Evolutionary conservation across 2,113 vertebrate genomes (phyloP), one percentile per base, ranked within the genome.

Genomic region (Conger conger): DNA sequence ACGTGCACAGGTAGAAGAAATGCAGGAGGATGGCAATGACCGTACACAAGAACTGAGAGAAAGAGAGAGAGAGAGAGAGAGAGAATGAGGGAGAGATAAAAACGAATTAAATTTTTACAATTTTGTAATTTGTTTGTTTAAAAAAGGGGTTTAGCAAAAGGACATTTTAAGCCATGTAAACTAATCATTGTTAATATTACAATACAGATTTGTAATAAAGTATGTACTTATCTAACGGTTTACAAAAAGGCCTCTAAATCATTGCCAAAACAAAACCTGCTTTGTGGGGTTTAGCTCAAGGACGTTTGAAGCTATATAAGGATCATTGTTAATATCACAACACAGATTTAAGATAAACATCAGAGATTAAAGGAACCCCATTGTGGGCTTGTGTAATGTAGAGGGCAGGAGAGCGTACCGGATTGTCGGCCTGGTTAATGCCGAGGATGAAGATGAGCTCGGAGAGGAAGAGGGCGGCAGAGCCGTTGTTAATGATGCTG

Each of bases 11-110:
- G 93, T 97, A 98, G 90, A 98, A 95, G 94, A 98, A 99, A 90
- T 99, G 97, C 93, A 98, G 94, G 93, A 99, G 93, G 93, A 99
- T 98, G 91, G 97, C 97, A 1, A 99, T 97, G 89, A 97, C 94
- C 0, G 97, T 98, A 94, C 97, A 99, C 84, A 96, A 87, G 91
- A 99, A 97, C 98, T 99, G 93, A n/a, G 76, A 37, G 54, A 38
- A 5, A 42, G 83, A 80, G 57, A 42, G 20, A 79, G 23, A 20
- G 1, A 87, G 0, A 27, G 54, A 38, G 23, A 80, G 27, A 18
- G 1, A 88, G 0, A 23, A 42, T 2, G 35, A 40, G 15, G n/a
- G 54, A 83, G 76, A 76, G 18, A 13, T 13, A 50, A 50, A 50
- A 50, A 50, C n/a, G n/a, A n/a, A n/a, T n/a, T n/a, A n/a, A n/a